Conservation (phyloP, 1,140 invertebrate genomes). For the Agrilus planipennis region DNA sequence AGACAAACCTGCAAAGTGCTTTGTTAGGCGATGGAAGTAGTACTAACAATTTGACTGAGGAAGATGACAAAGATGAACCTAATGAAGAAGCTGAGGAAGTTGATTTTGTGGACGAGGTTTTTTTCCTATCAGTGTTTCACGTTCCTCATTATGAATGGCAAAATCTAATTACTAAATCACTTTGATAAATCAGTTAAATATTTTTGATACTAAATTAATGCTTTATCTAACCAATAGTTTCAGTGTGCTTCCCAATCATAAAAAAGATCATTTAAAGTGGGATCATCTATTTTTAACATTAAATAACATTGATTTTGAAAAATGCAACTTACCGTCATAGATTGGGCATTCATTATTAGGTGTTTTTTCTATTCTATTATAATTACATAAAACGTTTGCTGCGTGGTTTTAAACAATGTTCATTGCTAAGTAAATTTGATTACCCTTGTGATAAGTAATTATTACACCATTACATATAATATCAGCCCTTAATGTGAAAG, state of each 20-base stretch:
- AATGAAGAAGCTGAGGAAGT: constrained; percentile 43
- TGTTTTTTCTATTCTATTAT: no score
- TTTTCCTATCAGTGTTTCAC: constrained; percentile 15
- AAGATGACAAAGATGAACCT: constrained; percentile 37
- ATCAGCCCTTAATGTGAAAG: no score
- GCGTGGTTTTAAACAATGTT: no score
- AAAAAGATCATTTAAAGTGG: not conserved
- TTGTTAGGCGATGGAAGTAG: constrained; percentile 29
- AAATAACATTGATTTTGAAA: not conserved
- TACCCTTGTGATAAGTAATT: no score
- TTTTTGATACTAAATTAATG: not conserved
- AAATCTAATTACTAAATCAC: not conserved
- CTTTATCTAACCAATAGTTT: not conserved
- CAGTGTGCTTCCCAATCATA: not conserved
- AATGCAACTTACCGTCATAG: no score
- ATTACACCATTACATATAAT: no score
- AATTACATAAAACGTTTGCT: no score
- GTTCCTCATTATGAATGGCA: not conserved
- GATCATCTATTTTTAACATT: not conserved
- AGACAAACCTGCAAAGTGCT: constrained; percentile 33
- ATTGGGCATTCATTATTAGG: no score
- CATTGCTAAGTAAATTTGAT: no score
- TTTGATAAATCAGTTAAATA: not conserved
- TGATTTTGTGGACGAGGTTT: constrained; percentile 45
- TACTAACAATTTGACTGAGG: constrained; percentile 19